Evolutionary conservation across 2,113 vertebrate genomes (phyloP).

Genomic region (Saimiri boliviensis): DNA sequence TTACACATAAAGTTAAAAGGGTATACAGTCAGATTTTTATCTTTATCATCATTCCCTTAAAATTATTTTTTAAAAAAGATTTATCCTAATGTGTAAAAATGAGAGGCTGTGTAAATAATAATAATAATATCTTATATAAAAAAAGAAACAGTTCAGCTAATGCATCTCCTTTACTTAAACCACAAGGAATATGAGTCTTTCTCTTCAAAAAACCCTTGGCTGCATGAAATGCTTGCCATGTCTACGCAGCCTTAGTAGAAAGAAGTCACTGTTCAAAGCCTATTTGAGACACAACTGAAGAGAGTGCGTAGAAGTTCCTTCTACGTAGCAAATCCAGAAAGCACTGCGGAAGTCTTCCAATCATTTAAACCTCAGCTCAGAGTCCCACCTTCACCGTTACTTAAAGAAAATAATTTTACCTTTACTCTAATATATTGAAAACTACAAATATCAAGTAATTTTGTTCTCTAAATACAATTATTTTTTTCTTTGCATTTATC

Average conservation of each 20-base stretch:
- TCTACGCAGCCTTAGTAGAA: not conserved
- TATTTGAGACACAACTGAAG: not conserved
- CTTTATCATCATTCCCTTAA: not conserved
- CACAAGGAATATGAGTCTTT: not conserved
- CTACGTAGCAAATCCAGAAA: not conserved
- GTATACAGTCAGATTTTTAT: not conserved
- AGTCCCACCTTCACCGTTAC: not conserved
- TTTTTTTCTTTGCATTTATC: not conserved
- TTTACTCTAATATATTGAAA: not conserved
- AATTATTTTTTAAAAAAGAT: not conserved
- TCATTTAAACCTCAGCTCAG: not conserved
- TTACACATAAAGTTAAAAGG: not conserved
- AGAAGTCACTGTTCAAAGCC: not conserved
- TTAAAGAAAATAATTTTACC: not conserved
- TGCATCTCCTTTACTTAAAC: not conserved
- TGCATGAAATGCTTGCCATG: not conserved
- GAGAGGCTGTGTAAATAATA: not conserved
- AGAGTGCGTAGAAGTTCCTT: not conserved
- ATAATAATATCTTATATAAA: not conserved
- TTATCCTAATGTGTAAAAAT: not conserved
- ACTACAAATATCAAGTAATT: not conserved
- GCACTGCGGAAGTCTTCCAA: not conserved
- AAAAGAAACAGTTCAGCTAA: slow-evolving; percentile 34
- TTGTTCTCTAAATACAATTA: not conserved
- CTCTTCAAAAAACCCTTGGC: not conserved